Evolutionary conservation across 2,113 vertebrate species (phyloP).

Genomic region (Halichoerus grypus): DNA sequence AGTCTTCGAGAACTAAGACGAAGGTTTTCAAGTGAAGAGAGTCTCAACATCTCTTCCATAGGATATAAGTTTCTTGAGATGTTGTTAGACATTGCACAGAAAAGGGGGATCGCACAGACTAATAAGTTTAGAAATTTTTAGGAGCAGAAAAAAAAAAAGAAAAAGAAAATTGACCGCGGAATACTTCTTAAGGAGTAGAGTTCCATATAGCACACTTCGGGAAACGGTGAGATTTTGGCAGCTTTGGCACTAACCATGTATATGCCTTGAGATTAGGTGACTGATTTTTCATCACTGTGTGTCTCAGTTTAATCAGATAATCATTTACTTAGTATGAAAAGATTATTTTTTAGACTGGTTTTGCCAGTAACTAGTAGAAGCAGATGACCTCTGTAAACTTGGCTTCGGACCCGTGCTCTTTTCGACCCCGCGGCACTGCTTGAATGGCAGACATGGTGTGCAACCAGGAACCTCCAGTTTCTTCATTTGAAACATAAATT

Average conservation of each 20-base stretch:
- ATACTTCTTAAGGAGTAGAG: background rate
- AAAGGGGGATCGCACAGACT: background rate
- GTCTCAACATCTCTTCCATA: background rate
- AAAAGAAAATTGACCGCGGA: background rate
- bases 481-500: constrained; percentile 40
- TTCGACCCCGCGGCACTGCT: background rate
- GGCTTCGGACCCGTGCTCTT: background rate
- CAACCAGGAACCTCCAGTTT: background rate
- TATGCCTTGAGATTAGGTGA: background rate
- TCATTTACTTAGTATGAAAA: background rate
- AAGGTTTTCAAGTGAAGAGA: background rate
- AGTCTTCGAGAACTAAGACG: background rate
- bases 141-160: background rate
- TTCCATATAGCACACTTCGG: background rate
- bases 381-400: background rate
- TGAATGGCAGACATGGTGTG: background rate
- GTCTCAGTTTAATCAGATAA: constrained; percentile 26
- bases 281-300: background rate
- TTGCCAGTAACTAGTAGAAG: background rate
- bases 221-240: background rate
- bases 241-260: background rate
- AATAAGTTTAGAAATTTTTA: constrained; percentile 10
- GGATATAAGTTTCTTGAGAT: background rate
- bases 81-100: background rate
- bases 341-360: background rate